Conservation (phyloP, 2,888 invertebrate genomes). For the Microctonus aethiopoides region DNA sequence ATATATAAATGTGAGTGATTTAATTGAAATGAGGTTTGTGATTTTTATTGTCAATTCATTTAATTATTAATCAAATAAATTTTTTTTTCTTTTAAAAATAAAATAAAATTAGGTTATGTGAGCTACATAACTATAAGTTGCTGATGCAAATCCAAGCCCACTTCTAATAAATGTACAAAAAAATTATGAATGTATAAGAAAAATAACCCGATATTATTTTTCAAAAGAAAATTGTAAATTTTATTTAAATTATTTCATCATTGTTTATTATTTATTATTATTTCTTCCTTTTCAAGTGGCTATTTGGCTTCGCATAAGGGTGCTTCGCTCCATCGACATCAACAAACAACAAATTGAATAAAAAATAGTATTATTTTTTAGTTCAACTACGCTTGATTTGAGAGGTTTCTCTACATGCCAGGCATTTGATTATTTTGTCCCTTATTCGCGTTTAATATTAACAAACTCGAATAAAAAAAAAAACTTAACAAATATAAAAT, state of each 20-base stretch:
- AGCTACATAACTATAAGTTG: background rate
- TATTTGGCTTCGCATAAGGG: constrained; percentile 6
- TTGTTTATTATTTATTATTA: too few relatives aligned
- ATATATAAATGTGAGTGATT: background rate
- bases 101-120: background rate
- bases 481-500: background rate
- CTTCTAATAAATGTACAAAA: background rate
- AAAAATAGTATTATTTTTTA: background rate
- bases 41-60: too few relatives aligned
- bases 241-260: background rate
- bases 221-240: background rate
- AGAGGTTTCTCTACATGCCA: constrained; percentile 9
- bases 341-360: background rate
- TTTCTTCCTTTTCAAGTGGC: background rate
- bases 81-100: background rate
- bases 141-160: background rate
- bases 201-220: background rate
- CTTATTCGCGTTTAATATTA: background rate
- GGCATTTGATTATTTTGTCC: background rate
- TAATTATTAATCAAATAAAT: too few relatives aligned
- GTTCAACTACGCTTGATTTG: background rate
- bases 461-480: background rate
- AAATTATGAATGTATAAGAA: background rate
- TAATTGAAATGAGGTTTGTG: background rate
- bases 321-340: constrained; percentile 24